Base-by-base conservation (phyloP, 2,113 vertebrate genomes). In the Tragulus kanchil region DNA sequence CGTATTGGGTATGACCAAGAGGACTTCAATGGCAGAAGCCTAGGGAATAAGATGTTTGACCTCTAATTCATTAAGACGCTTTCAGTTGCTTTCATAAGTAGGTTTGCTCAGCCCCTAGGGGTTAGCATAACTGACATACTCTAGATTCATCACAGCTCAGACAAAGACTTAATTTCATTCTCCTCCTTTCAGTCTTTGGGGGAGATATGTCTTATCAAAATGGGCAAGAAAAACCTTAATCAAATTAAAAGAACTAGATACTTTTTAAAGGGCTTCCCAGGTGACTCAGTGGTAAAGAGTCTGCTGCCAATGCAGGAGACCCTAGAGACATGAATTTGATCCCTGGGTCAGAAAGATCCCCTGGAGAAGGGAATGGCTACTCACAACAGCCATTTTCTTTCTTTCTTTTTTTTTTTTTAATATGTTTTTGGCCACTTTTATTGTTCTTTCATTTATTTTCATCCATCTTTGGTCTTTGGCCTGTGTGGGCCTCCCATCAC, bases 21-120 rank as follows among this genome's bases (percentile, higher is more conserved):
- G 28, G 12, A 91, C 48, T 93, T 69, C n/a, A 88, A 7, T 48
- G 31, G 42, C 58, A 73, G 73, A 58, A 54, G 25, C 79, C 65
- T 50, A 85, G 67, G 94, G 69, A 89, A 71, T 67, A 65, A 77
- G 69, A 75, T 65, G 59, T 8, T 90, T 97, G 87, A 52, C 15
- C 31, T 89, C 69, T 87, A 93, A 93, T 77, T 96, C 93, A 84
- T 97, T 90, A 93, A 93, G 84, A 90, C 54, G 62, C 14, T 84
- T 97, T 85, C 58, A 92, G 54, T 62, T 95, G 90, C 94, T 95
- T 87, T 89, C 59, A 54, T 48, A 58, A 92, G 54, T 85, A 54
- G 52, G 52, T 36, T 81, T 23, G 10, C 16, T 13, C 12, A 71
- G 36, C 36, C 93, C 23, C 26, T 14, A 61, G 52, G 67, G 58